These are phyloP conservation scores for Tonatia bakeri DNA, from an alignment of 2,113 vertebrate species.

Conservation along the genomic window DNA sequence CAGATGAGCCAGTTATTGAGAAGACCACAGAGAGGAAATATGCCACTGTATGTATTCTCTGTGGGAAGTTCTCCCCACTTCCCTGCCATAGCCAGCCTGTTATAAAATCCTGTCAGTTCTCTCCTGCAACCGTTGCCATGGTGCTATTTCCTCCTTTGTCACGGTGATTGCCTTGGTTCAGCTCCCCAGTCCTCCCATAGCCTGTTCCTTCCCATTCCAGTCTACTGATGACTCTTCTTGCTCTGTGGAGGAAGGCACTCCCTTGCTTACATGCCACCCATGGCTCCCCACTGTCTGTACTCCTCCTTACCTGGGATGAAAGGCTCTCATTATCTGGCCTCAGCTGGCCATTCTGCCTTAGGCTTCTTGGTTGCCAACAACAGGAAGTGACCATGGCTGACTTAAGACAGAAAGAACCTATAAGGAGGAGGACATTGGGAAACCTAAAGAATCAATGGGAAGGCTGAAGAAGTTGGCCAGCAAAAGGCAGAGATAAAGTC, in stretches of 20 bases:
- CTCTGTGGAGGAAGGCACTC: background rate
- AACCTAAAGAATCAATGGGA: background rate
- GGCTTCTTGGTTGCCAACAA: background rate
- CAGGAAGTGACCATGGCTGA: background rate
- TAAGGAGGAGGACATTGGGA: background rate
- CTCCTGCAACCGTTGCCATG: too few species aligned
- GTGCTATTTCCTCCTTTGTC: background rate
- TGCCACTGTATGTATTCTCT: background rate
- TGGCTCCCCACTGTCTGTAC: background rate
- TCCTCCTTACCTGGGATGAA: background rate
- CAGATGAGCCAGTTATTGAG: background rate
- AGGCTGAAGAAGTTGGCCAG: background rate
- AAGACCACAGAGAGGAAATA: background rate
- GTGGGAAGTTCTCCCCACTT: background rate
- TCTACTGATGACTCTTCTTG: background rate
- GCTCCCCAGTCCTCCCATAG: background rate
- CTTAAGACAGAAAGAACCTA: background rate
- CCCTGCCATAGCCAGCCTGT: background rate
- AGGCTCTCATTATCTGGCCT: background rate
- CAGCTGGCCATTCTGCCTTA: background rate
- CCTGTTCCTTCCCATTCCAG: background rate
- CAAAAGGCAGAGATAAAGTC: background rate
- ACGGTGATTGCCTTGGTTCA: background rate
- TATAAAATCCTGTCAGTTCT: background rate
- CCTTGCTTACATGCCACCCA: background rate